Evolutionary conservation across 1,140 invertebrate genomes (phyloP).

Genomic region (Heliconius hewitsoni): DNA sequence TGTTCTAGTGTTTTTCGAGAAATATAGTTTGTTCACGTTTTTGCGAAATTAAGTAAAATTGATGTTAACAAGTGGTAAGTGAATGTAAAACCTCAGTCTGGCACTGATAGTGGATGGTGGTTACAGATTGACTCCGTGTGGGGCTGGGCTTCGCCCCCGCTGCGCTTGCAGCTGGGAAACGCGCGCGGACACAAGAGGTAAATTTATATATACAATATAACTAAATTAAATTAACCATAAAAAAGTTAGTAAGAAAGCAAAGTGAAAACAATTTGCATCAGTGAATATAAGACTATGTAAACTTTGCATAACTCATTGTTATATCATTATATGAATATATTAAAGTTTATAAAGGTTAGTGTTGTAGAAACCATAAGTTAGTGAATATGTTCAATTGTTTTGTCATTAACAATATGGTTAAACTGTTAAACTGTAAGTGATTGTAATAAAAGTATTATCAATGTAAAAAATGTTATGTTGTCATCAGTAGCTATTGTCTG

Average conservation of each 20-base stretch:
- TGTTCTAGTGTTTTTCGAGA: constrained; percentile 14
- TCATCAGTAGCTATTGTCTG: background rate
- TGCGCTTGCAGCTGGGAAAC: constrained; percentile 89
- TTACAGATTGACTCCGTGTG: constrained; percentile 93
- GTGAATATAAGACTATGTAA: background rate
- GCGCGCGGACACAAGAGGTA: constrained; percentile 81
- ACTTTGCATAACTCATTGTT: background rate
- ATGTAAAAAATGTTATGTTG: background rate
- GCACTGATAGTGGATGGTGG: constrained; percentile 48
- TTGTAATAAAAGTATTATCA: background rate
- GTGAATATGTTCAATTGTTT: background rate
- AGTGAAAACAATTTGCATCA: background rate
- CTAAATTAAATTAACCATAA: background rate
- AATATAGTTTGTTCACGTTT: background rate
- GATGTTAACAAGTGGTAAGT: constrained; percentile 16
- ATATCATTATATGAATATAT: background rate
- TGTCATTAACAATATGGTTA: background rate
- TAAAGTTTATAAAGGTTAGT: background rate
- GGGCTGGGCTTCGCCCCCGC: constrained; percentile 94
- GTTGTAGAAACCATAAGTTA: background rate
- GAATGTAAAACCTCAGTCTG: constrained; percentile 36
- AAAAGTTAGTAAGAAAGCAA: background rate
- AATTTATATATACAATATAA: background rate
- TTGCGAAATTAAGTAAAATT: constrained; percentile 9
- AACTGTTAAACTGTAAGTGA: background rate